These are phyloP conservation scores for Ctena decussata DNA, from an alignment of 2,888 invertebrate genomes.

Conservation along the genomic window DNA sequence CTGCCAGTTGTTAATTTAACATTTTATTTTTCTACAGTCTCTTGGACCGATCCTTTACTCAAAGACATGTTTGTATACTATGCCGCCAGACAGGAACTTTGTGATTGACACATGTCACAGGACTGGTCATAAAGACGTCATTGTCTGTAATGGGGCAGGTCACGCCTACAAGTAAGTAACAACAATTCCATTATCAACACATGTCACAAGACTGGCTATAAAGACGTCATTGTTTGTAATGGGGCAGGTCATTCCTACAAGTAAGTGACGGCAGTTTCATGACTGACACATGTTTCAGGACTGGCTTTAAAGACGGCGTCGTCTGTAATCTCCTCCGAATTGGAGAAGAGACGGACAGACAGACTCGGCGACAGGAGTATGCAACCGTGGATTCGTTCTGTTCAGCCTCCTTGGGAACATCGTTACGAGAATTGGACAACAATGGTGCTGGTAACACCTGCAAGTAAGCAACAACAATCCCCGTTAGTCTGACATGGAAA, in stretches of 20 bases:
- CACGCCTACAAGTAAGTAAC: constrained; percentile 85
- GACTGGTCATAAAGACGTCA: constrained; percentile 79
- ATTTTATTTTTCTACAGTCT: constrained; percentile 66
- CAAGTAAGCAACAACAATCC: constrained; percentile 85
- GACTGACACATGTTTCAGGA: constrained; percentile 77
- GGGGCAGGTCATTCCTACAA: constrained; percentile 86
- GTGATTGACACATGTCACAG: constrained; percentile 80
- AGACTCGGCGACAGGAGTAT: too few relatives aligned
- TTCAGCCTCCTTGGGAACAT: too few relatives aligned
- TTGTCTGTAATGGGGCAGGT: constrained; percentile 84
- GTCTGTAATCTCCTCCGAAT: too few relatives aligned
- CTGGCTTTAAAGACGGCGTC: constrained; percentile 81
- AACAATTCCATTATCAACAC: constrained; percentile 84
- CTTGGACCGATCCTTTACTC: constrained; percentile 82
- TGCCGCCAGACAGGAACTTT: constrained; percentile 85
- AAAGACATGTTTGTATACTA: constrained; percentile 85
- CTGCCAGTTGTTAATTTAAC: background rate
- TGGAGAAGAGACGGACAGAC: too few relatives aligned
- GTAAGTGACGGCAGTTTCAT: constrained; percentile 84
- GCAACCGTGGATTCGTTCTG: too few relatives aligned
- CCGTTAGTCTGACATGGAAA: too few relatives aligned
- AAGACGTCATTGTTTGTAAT: constrained; percentile 82
- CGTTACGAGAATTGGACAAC: too few relatives aligned
- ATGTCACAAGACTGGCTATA: constrained; percentile 73
- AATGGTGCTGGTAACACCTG: constrained; percentile 85